A percentile compares a stretch with the other conserved stretches of the same genome.
Conservation (phyloP, 2,113 vertebrate genomes). For the Anser brachyrhynchus region DNA sequence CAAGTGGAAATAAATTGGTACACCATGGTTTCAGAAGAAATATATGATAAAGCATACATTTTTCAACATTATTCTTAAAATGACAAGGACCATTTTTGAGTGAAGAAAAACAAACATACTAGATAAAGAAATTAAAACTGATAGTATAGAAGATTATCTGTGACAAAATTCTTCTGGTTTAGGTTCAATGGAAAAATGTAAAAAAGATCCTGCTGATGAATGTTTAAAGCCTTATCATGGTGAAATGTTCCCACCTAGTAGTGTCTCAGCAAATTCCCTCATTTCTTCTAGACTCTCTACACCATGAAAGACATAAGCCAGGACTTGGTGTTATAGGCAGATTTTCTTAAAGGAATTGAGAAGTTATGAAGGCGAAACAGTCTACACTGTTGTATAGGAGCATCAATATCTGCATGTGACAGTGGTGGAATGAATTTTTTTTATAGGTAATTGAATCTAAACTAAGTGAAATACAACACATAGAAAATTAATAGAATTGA, state of each 20-base stretch:
- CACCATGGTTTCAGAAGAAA: background rate
- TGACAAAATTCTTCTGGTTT: background rate
- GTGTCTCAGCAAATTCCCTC: background rate
- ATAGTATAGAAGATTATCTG: background rate
- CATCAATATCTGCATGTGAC: background rate
- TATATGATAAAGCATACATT: background rate
- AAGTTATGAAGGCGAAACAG: background rate
- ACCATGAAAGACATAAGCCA: background rate
- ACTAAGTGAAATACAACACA: background rate
- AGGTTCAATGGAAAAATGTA: background rate
- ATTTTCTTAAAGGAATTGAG: background rate
- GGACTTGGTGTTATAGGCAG: background rate
- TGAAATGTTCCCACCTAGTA: background rate
- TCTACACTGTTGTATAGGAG: background rate
- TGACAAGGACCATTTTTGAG: background rate
- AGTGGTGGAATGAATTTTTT: background rate
- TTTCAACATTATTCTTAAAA: background rate
- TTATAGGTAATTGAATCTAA: background rate
- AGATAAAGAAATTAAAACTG: background rate
- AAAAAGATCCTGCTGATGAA: background rate
- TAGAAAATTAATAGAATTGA: background rate
- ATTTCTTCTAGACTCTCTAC: background rate
- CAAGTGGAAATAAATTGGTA: background rate
- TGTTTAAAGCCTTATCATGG: background rate
- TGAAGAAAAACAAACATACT: background rate